These are phyloP conservation scores for Syngnathus acus DNA, from an alignment of 2,797 vertebrate species.

Conservation along the genomic window DNA sequence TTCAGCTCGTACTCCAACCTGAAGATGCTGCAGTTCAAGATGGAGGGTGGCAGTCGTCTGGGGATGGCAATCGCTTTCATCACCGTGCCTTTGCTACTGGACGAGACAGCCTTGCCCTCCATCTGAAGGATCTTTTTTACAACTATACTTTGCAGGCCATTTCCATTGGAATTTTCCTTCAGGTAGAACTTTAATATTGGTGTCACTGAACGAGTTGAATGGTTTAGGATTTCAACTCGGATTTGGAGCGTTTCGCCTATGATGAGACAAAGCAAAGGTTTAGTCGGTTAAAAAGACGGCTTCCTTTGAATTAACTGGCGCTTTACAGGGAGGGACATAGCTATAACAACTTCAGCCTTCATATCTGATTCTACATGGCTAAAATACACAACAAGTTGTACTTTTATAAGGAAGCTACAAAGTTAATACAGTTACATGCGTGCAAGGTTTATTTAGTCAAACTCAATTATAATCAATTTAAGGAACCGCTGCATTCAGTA, in stretches of 20 bases:
- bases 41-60: slow-evolving; percentile 1
- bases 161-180: background rate
- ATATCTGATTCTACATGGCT: background rate
- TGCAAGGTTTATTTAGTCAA: no score
- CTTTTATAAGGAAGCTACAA: background rate
- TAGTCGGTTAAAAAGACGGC: background rate
- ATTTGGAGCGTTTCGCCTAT: background rate
- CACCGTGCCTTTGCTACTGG: background rate
- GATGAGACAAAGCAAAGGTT: background rate
- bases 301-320: background rate
- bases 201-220: background rate
- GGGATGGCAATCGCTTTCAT: background rate
- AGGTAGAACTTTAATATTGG: slow-evolving; percentile 4
- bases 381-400: background rate
- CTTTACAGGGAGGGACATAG: no score
- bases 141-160: background rate
- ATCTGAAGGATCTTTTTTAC: slow-evolving; percentile 1
- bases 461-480: no score
- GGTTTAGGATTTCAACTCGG: background rate
- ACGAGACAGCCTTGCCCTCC: background rate
- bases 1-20: slow-evolving; percentile 6
- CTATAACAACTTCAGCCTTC: background rate
- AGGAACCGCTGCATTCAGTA: no score
- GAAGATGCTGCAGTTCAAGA: slow-evolving; percentile 4
- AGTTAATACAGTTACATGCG: no score